Base-by-base conservation (phyloP, 2,113 vertebrate species). In the Jaculus jaculus region DNA sequence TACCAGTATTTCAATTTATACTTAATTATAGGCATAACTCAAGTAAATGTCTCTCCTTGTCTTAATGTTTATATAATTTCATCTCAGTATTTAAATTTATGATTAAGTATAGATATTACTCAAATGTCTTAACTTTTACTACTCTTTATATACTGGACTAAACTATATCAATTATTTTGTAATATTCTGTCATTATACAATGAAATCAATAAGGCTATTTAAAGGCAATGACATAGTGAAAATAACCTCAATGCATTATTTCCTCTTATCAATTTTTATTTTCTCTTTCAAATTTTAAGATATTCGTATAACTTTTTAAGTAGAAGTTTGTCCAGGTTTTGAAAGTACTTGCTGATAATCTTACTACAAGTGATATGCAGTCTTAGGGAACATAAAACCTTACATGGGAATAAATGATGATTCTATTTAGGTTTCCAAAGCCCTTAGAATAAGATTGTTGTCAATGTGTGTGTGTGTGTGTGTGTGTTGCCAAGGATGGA, bases 1-100 rank as follows among this genome's bases (percentile, higher is more conserved):
- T 89, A 81, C 91, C 61, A 66, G 60, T 60, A 89, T 84, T 92
- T 92, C 72, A 88, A 86, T 86, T 92, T 89, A 92, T 87, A 69
- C 65, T 83, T 92, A 91, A 95, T 28, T 79, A 72, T 39, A 83
- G 51, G 88, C 90, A 96, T 94, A 54, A 88, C 75, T 94, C 93
- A 95, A 94, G 82, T 85, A 96, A 95, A 85, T 93, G 58, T 65
- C 85, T 94, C 82, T 68, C 42, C 51, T 79, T 93, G 71, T 95
- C 82, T 93, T 94, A 82, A 89, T 90, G 71, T 88, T 93, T 91
- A 84, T 75, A 66, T 82, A 80, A 91, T 79, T 94, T 86, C 37
- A 79, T 93, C 85, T 92, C 60, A 47, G 82, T 54, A 85, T 89
- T 91, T 94, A 89, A 90, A 90, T 91, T 92, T 94, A 95, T 91